phyloP scores from a whole-genome alignment of 2,797 vertebrate species.

The Australoheros facetus region DNA sequence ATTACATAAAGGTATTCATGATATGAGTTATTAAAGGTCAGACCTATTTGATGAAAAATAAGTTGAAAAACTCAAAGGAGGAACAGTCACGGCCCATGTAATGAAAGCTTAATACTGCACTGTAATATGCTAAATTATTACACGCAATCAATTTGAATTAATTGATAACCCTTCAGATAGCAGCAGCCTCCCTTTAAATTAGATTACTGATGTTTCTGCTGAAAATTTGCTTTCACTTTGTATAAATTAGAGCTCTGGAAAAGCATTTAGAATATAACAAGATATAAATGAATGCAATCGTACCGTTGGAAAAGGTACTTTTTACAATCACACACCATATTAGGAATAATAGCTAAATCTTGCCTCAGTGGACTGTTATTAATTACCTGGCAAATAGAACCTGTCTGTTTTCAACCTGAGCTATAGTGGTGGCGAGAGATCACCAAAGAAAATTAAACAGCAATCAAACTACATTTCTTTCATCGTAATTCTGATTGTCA shows the following conservation, averaged over 20 bases:
- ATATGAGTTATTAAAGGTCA: conserved; percentile 54
- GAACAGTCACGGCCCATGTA: conserved; percentile 47
- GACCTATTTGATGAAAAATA: conserved; percentile 56
- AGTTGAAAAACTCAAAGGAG: conserved; percentile 48
- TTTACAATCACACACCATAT: conserved; percentile 95
- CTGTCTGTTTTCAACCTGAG: conserved; percentile 80
- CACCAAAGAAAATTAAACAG: conserved; percentile 85
- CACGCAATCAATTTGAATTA: conserved; percentile 74
- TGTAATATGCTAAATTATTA: conserved; percentile 70
- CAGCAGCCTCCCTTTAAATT: conserved; percentile 71
- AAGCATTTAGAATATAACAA: conserved; percentile 84
- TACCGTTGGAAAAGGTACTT: conserved; percentile 93
- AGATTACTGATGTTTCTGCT: conserved; percentile 74
- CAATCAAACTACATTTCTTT: conserved; percentile 91
- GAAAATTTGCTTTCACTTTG: conserved; percentile 74
- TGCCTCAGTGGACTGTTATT: conserved; percentile 86
- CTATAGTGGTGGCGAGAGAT: conserved; percentile 75
- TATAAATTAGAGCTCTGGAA: conserved; percentile 82
- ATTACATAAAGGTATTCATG: conserved; percentile 39
- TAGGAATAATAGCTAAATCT: conserved; percentile 94
- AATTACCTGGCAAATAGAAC: conserved; percentile 83
- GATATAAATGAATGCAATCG: conserved; percentile 97
- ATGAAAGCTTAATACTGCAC: conserved; percentile 68
- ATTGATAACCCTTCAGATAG: conserved; percentile 70
- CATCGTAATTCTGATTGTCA: conserved; percentile 90